Base-by-base conservation (phyloP, 2,888 invertebrate species). In the Chrysomela aeneicollis region DNA sequence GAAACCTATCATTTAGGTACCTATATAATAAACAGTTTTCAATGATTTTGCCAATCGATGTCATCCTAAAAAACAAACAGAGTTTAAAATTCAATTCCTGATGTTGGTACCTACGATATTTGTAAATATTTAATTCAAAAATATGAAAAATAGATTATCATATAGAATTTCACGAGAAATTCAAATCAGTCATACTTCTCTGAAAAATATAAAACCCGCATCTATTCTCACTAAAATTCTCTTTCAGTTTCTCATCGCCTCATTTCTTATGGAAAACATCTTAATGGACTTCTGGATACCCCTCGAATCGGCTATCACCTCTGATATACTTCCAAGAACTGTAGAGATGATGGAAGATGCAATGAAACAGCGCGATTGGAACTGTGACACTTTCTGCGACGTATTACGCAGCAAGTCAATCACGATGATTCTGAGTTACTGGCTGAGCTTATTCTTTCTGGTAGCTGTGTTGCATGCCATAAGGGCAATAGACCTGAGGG, bases 261-360 rank as follows among this genome's bases (percentile, higher is more conserved):
- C 73, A 30, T 79, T 81, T 59, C 35, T 79, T 19, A 77, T 81
- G 73, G 82, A 82, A 72, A 70, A 75, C 53, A 70, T 80, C 12
- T 72, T 81, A 67, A 73, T 73, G 8, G 77, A 81, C 57, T 82
- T 82, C 63, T 82, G 82, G 82, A 77, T 77, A 61, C 81, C 81
- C 9, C 60, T 82, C 22, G 79, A 81, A 72, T 64, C 67, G 8
- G 73, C 68, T 3, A 52, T 77, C 22, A 66, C 75, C 8, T 59
- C 64, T 15, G 59, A 73, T 9, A 49, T 78, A 8, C 73, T 47
- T 9, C 42, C 57, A 18, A 71, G 68, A 61, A 51, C 78, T 3
- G 74, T 76, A 0, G 70, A 76, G 12, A 59, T 62, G 50, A 18
- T 75, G 15, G 77, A 80, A 59, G 68, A 71, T 5, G 35, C 68